A percentile compares a stretch with the other conserved stretches of the same genome.
Evolutionary conservation across 2,888 invertebrate species (phyloP).

Genomic region (Chaitophorus viminalis): DNA sequence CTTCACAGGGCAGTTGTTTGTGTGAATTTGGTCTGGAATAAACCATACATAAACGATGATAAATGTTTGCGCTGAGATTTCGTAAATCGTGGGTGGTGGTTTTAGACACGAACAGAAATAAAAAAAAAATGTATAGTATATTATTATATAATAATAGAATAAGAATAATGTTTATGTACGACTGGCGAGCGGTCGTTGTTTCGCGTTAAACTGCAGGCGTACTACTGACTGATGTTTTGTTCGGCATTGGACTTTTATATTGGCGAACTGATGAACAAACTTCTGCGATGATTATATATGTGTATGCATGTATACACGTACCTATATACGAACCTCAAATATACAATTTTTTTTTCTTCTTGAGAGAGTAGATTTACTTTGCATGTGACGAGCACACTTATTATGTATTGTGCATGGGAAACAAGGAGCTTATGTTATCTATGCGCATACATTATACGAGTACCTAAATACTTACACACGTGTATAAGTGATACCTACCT

Average conservation of each 20-base stretch:
- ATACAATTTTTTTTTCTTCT: neutral
- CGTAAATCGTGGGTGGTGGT: neutral
- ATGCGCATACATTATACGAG: neutral
- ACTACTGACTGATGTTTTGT: slow-evolving; percentile 40
- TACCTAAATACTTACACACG: neutral
- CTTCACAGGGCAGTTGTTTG: slow-evolving; percentile 37
- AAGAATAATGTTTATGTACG: neutral
- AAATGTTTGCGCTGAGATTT: neutral
- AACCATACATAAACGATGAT: slow-evolving; percentile 40
- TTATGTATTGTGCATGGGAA: no score
- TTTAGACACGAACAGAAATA: neutral
- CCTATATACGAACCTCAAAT: neutral
- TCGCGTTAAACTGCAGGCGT: slow-evolving; percentile 39
- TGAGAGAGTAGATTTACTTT: slow-evolving; percentile 24
- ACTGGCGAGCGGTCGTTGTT: slow-evolving; percentile 30
- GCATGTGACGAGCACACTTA: slow-evolving; percentile 4
- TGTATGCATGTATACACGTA: no score
- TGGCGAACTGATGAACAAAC: slow-evolving; percentile 19
- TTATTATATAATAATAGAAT: neutral
- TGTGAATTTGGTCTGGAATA: slow-evolving; percentile 25
- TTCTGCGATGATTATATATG: slow-evolving; percentile 20
- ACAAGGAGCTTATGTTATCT: no score
- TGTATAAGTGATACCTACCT: no score
- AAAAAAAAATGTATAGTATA: slow-evolving; percentile 8
- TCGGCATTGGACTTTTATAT: slow-evolving; percentile 58